Conservation (phyloP, 2,797 vertebrate species). For the Nothura maculosa region DNA sequence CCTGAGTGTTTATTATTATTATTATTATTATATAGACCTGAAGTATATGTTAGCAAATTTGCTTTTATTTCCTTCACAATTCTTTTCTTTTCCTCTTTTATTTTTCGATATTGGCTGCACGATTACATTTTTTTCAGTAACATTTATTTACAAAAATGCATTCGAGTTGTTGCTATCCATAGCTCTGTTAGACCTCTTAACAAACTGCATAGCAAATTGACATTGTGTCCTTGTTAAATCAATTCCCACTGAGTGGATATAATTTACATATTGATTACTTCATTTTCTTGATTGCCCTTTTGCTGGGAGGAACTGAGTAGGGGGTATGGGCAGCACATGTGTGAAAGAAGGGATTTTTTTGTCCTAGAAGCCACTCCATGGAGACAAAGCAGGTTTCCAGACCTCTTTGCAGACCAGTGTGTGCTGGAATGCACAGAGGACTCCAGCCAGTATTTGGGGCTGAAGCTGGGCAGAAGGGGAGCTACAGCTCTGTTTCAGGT, state of each 20-base stretch:
- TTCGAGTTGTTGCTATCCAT: conserved; percentile 66
- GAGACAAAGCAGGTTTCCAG: background rate
- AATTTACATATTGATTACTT: conserved; percentile 68
- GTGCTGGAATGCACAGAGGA: rapidly evolving
- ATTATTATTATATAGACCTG: conserved; percentile 1
- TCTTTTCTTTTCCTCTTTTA: background rate
- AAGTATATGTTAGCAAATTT: conserved; percentile 38
- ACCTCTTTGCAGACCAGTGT: background rate
- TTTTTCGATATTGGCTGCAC: conserved; percentile 19
- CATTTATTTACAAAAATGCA: conserved; percentile 59
- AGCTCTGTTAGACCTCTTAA: conserved; percentile 49
- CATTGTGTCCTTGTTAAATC: conserved; percentile 61
- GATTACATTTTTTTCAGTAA: conserved; percentile 46
- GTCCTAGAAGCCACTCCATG: rapidly evolving
- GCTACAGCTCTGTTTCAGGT: background rate
- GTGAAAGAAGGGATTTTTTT: background rate
- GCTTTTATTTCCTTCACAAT: background rate
- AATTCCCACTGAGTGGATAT: conserved; percentile 49
- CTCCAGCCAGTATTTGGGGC: background rate
- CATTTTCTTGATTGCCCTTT: conserved; percentile 58
- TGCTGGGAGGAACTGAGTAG: background rate
- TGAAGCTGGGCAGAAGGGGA: background rate
- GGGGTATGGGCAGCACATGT: background rate
- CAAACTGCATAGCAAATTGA: conserved; percentile 46
- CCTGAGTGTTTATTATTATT: background rate